Percentiles rank a stretch among this genome's conserved stretches.
These are phyloP conservation scores for Eueides isabella DNA, from an alignment of 1,140 invertebrate genomes.

Conservation along the genomic window DNA sequence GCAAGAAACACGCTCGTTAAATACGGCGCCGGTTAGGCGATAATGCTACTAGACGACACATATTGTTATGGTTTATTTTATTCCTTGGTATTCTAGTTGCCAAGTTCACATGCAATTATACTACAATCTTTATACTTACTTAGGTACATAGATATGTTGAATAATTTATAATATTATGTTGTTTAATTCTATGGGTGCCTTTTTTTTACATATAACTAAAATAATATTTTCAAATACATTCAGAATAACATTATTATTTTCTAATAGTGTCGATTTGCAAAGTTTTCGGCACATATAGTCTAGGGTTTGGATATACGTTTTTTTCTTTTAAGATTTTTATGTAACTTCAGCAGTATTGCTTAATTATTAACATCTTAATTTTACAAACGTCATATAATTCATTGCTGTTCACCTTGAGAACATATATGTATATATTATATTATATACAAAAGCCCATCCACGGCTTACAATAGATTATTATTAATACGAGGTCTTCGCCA, in stretches of 20 bases:
- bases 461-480: conserved; percentile 40
- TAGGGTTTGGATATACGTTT: not conserved
- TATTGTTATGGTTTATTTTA: conserved; percentile 8
- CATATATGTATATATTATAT: conserved; percentile 16
- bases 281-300: no score
- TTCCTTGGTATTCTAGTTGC: not conserved
- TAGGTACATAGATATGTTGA: no score
- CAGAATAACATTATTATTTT: no score
- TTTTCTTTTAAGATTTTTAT: not conserved
- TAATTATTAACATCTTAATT: not conserved
- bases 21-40: conserved; percentile 2
- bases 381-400: not conserved
- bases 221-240: no score
- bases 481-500: conserved; percentile 51
- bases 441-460: conserved; percentile 28
- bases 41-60: conserved; percentile 3
- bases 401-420: conserved; percentile 21
- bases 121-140: not conserved
- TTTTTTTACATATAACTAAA: no score
- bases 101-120: conserved; percentile 16
- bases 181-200: no score
- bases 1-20: conserved; percentile 13
- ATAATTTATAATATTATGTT: no score
- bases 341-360: not conserved
- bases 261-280: not conserved